phyloP scores from a whole-genome alignment of 2,113 vertebrate species.

The Cololabis saira region DNA sequence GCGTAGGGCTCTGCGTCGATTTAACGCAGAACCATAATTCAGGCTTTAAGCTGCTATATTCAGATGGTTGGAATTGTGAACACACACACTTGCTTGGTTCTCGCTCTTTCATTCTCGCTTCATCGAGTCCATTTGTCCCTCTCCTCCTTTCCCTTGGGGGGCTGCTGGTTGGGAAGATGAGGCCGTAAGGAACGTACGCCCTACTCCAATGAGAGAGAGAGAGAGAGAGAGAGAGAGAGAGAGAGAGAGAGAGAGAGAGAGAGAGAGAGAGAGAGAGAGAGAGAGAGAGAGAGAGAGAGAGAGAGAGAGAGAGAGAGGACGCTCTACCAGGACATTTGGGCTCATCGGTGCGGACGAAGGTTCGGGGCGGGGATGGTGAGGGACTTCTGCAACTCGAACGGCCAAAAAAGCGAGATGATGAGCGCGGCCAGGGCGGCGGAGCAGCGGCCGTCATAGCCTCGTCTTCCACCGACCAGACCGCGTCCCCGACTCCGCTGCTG shows the following conservation, averaged over 20 bases:
- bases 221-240: constrained; percentile 1
- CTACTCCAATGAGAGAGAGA: constrained; percentile 24
- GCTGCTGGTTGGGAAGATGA: constrained; percentile 67
- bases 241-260: constrained; percentile 31
- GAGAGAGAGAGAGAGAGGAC: constrained; percentile 55
- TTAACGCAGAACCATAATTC: too few species aligned
- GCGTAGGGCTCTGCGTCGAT: too few species aligned
- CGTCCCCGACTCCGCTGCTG: constrained; percentile 65
- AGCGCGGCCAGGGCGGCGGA: constrained; percentile 62
- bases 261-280: constrained; percentile 47
- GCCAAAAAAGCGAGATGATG: constrained; percentile 54
- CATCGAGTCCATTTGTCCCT: constrained; percentile 36
- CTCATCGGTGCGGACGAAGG: constrained; percentile 61
- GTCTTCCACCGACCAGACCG: constrained; percentile 71
- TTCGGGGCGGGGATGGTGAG: constrained; percentile 76
- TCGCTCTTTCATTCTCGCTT: constrained; percentile 36
- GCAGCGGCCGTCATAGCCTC: constrained; percentile 68
- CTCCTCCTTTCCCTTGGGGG: constrained; percentile 65
- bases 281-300: constrained; percentile 42
- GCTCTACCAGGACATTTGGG: constrained; percentile 67
- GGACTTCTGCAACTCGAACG: constrained; percentile 59
- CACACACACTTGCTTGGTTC: too few species aligned
- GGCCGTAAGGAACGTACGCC: constrained; percentile 15
- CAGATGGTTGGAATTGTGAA: too few species aligned
- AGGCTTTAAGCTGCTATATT: constrained; percentile 59